These are phyloP conservation scores for Chiridota heheva DNA, from an alignment of 35 echinoderm and acorn worm species.

Conservation along the genomic window DNA sequence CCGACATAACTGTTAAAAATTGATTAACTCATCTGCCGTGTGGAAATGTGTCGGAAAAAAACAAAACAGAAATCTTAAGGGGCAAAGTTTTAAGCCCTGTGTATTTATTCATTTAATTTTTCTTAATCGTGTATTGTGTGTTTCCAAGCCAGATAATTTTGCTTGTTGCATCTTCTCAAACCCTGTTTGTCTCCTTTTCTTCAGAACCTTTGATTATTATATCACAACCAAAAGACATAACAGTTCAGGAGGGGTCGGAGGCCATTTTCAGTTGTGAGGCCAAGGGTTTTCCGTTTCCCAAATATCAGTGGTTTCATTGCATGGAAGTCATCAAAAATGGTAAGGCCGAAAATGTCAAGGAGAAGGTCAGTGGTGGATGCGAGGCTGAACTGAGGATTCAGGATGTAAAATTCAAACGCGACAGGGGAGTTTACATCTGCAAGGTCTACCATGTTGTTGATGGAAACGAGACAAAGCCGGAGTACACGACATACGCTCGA, in stretches of 20 bases:
- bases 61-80: too few species aligned
- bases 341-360: not conserved
- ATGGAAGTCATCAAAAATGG: constrained; percentile 4
- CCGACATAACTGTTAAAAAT: too few species aligned
- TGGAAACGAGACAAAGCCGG: not conserved
- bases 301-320: constrained; percentile 88
- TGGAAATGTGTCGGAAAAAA: too few species aligned
- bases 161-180: too few species aligned
- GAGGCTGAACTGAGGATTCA: constrained; percentile 53
- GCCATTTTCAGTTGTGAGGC: constrained; percentile 61
- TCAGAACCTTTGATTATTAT: constrained; percentile 56
- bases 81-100: too few species aligned
- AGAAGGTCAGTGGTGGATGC: constrained; percentile 39
- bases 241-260: constrained; percentile 20
- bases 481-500: too few species aligned
- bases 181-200: not conserved
- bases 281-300: constrained; percentile 81
- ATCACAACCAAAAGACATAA: constrained; percentile 36
- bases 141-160: too few species aligned
- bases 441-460: constrained; percentile 68
- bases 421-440: constrained; percentile 61
- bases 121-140: too few species aligned
- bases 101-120: too few species aligned
- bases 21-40: too few species aligned
- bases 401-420: not conserved